A percentile compares a stretch with the other conserved stretches of the same genome.
phyloP scores from a whole-genome alignment of 2,113 vertebrate species.

The Rutilus rutilus region DNA sequence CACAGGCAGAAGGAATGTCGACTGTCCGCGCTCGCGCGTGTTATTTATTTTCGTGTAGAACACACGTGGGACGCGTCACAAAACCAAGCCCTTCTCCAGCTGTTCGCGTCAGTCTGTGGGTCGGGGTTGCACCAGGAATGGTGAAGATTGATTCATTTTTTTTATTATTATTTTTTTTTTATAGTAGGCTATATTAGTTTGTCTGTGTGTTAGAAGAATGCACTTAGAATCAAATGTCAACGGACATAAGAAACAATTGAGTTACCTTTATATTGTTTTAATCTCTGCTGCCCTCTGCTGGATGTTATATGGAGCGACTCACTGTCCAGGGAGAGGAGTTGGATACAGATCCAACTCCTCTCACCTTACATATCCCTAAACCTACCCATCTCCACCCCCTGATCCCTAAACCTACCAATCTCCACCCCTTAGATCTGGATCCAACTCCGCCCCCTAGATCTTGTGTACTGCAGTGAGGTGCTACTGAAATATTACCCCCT shows the following conservation, averaged over 20 bases:
- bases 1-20: not conserved
- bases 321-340: no score
- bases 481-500: no score
- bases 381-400: no score
- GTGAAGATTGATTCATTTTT: not conserved
- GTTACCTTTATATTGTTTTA: not conserved
- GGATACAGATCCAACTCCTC: no score
- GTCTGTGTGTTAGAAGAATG: not conserved
- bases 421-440: no score
- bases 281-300: not conserved
- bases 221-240: not conserved
- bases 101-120: not conserved
- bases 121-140: not conserved
- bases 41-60: constrained; percentile 36
- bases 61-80: constrained; percentile 47
- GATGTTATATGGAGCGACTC: not conserved
- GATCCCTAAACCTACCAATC: no score
- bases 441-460: no score
- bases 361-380: no score
- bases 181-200: no score
- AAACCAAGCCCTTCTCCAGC: constrained; percentile 34
- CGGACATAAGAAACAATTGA: not conserved
- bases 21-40: not conserved
- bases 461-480: no score
- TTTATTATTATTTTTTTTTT: not conserved